Conservation (phyloP, 1,140 invertebrate genomes). For the Trachymyrmex septentrionalis region DNA sequence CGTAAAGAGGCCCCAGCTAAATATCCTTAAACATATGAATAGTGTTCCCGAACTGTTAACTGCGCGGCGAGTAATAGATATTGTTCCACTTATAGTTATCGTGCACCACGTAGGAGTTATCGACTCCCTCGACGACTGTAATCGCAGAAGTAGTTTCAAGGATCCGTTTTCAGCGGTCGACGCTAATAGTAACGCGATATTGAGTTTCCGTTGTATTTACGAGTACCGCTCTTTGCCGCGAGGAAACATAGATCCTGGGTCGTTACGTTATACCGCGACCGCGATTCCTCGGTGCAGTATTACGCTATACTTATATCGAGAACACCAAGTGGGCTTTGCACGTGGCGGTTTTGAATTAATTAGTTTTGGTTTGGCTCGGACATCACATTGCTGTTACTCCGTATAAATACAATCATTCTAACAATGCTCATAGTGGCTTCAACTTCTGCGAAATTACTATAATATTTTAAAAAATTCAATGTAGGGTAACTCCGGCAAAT, state of each 20-base stretch:
- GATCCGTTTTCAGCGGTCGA: constrained; percentile 64
- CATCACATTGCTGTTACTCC: constrained; percentile 37
- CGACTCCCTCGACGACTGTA: constrained; percentile 54
- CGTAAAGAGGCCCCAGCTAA: constrained; percentile 29
- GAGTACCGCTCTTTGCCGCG: constrained; percentile 14
- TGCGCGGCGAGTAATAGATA: constrained; percentile 44
- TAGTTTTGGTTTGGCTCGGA: constrained; percentile 49
- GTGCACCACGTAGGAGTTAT: constrained; percentile 49
- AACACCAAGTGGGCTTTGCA: constrained; percentile 53
- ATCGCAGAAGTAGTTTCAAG: constrained; percentile 61
- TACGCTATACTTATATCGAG: constrained; percentile 51
- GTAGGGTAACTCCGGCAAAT: background rate
- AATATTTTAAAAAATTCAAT: background rate
- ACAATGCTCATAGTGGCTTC: background rate
- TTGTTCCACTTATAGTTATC: constrained; percentile 66
- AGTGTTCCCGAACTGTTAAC: constrained; percentile 54
- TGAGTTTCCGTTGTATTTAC: constrained; percentile 38
- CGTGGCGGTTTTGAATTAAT: constrained; percentile 59
- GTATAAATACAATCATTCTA: constrained; percentile 35
- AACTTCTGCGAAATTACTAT: background rate
- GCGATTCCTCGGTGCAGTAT: constrained; percentile 45
- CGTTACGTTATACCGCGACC: constrained; percentile 54
- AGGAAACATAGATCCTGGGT: constrained; percentile 54
- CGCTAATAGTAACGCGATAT: constrained; percentile 62
- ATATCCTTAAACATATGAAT: constrained; percentile 24